phyloP scores from a whole-genome alignment of 2,113 vertebrate species.

The Vombatus ursinus region DNA sequence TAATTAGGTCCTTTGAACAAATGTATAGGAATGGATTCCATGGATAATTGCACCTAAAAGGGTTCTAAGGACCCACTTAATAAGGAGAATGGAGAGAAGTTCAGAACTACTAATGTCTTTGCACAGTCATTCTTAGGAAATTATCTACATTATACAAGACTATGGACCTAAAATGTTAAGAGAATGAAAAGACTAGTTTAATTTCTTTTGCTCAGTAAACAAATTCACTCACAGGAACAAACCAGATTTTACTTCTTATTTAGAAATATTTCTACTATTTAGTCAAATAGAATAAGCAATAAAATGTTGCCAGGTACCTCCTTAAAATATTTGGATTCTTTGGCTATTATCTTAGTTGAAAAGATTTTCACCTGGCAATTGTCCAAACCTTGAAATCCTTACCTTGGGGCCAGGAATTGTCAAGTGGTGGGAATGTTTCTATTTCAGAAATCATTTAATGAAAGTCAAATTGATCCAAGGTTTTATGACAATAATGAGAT shows the following conservation, averaged over 20 bases:
- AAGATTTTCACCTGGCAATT: background rate
- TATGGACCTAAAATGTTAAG: background rate
- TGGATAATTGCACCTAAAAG: background rate
- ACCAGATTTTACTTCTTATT: background rate
- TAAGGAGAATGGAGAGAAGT: slow-evolving; percentile 29
- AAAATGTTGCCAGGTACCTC: background rate
- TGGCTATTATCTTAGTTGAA: background rate
- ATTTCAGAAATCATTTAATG: background rate
- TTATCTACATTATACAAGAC: background rate
- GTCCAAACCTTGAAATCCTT: background rate
- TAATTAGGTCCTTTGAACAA: slow-evolving; percentile 6
- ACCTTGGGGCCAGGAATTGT: background rate
- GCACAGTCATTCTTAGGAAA: slow-evolving; percentile 42
- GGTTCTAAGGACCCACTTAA: slow-evolving; percentile 2
- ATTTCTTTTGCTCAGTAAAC: background rate
- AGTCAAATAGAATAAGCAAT: background rate
- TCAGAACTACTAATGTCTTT: slow-evolving; percentile 47
- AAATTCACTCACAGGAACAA: background rate
- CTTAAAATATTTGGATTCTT: background rate
- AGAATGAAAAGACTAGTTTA: background rate
- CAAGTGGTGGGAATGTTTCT: background rate
- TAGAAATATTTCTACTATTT: background rate
- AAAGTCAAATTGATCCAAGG: background rate
- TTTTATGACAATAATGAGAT: background rate
- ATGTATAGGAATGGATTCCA: slow-evolving; percentile 32